phyloP scores from a whole-genome alignment of 2,888 invertebrate genomes.

The Sesia apiformis region DNA sequence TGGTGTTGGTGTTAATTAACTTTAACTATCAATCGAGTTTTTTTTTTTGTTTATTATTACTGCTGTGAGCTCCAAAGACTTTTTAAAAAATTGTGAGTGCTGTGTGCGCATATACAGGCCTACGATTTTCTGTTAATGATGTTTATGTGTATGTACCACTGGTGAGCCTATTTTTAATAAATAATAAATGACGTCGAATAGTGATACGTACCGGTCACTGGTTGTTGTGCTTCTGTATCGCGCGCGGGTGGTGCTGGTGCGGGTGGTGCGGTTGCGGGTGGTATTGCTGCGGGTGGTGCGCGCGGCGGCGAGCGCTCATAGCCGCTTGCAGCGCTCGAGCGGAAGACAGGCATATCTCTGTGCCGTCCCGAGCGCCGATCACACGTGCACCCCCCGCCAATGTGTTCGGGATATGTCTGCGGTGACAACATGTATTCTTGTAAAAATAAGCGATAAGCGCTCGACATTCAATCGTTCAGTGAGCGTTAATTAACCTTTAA shows the following conservation, averaged over 20 bases:
- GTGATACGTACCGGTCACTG: conserved; percentile 9
- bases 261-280: conserved; percentile 5
- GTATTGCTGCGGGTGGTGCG: conserved; percentile 2
- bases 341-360: conserved; percentile 50
- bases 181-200: neutral
- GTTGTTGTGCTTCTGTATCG: conserved; percentile 24
- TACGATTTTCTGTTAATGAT: no score
- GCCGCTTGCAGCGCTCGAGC: conserved; percentile 42
- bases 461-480: neutral
- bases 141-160: neutral
- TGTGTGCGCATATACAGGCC: no score
- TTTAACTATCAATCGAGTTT: no score
- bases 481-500: neutral
- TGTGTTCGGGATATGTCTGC: conserved; percentile 71
- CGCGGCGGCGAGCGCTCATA: conserved; percentile 14
- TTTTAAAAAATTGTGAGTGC: no score
- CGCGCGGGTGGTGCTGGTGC: conserved; percentile 11
- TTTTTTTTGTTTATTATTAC: no score
- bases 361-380: conserved; percentile 74
- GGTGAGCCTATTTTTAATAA: neutral
- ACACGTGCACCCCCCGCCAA: conserved; percentile 73
- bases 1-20: no score
- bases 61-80: no score
- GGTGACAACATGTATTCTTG: neutral
- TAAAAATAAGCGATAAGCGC: no score